Evolutionary conservation across 2,888 invertebrate genomes (phyloP), one percentile per base, ranked within the genome.

Genomic region (Drosophila borborema): DNA sequence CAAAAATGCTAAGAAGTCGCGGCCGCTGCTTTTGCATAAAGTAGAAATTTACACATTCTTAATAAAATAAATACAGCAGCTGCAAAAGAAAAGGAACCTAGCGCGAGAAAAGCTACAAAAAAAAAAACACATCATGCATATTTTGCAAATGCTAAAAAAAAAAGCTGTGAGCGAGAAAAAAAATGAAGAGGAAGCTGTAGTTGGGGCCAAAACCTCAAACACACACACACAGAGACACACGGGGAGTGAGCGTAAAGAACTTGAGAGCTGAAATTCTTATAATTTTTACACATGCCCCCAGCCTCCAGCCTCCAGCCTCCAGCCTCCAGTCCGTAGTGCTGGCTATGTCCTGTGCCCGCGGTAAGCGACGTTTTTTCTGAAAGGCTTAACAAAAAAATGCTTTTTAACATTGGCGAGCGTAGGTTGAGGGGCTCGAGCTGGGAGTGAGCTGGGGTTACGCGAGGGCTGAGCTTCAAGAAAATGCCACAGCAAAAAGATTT

Each of bases 21-120:
- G 80, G 74, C 87, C 89, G 71, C 89, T 72, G 85, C 69, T 71
- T 72, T 84, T 72, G 82, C 86, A 86, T 90, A 90, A 86, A 86
- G 86, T 80, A 88, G 77, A 90, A 86, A 86, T 86, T 90, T 90
- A 90, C 86, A 86, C 86, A 86, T 86, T 86, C 86, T 88, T 86
- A 90, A 83, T 74, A 64, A 89, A 85, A 85, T 89, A 85, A 89
- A 85, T 82, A 84, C 86, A 86, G 59, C 72, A 66, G 64, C 75
- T 51, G 77, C 74, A 69, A 73, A 77, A 82, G 69, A 41, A 72
- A 68, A 72, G 77, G 64, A 67, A 66, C 58, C 59, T 36, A 59
- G 56, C 48, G 51, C 65, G 64, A 71, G 38, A 61, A 61, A 41
- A 41, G 28, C 28, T 28, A 55, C 6, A 55, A 55, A 55, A 41